Conservation (phyloP, 2,797 vertebrate genomes). For the Sarcophilus harrisii region DNA sequence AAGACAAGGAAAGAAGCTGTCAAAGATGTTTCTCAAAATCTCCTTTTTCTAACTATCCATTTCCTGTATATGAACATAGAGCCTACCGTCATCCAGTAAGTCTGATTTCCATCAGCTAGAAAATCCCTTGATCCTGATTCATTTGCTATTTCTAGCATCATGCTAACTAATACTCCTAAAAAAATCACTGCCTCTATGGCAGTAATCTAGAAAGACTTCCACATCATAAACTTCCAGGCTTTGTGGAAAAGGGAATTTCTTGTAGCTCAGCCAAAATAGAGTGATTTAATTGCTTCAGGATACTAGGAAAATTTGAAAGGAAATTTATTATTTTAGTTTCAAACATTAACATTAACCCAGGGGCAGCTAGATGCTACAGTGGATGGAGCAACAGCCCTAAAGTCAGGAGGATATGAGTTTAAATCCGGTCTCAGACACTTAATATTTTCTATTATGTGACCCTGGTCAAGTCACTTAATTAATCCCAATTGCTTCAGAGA, state of each 20-base stretch:
- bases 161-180: conserved; percentile 25
- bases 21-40: background rate
- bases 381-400: no score
- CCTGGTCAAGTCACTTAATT: no score
- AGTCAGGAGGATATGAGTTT: no score
- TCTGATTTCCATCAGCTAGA: conserved; percentile 1
- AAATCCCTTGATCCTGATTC: conserved; percentile 60
- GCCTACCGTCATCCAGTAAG: background rate
- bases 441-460: no score
- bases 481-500: no score
- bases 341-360: conserved; percentile 15
- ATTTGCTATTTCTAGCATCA: conserved; percentile 40
- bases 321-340: background rate
- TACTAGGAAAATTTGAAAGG: background rate
- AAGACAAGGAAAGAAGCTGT: background rate
- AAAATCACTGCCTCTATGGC: conserved; percentile 12
- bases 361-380: no score
- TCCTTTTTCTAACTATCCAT: background rate
- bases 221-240: conserved; percentile 2
- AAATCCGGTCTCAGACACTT: no score
- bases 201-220: conserved; percentile 50
- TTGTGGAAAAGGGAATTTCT: background rate
- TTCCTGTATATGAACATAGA: background rate
- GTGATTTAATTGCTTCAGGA: background rate
- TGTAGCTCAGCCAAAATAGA: background rate